Evolutionary conservation across 1,140 invertebrate genomes (phyloP).

Genomic region (Chionoecetes opilio): DNA sequence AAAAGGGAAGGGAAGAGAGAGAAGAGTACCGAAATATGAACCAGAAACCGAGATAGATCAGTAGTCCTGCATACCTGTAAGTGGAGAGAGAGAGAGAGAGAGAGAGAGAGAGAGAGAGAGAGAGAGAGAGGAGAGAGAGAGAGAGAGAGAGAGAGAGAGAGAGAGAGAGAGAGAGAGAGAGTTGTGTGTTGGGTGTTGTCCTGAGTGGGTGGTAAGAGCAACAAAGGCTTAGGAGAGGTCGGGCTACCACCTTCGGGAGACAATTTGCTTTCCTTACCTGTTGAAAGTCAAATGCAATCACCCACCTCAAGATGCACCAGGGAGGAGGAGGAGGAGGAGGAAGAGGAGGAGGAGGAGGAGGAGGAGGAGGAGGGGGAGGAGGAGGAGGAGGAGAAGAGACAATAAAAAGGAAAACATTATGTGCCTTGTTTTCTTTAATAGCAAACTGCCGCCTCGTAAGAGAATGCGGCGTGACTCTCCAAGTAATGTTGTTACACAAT

Average conservation of each 20-base stretch:
- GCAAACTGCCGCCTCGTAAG: neutral
- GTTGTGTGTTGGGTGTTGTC: too few species aligned
- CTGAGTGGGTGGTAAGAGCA: neutral
- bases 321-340: neutral
- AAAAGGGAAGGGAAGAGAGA: neutral
- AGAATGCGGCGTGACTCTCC: neutral
- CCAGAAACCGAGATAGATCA: too few species aligned
- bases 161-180: too few species aligned
- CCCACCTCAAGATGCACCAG: conserved; percentile 1
- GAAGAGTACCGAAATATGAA: too few species aligned
- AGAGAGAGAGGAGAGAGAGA: too few species aligned
- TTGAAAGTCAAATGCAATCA: conserved; percentile 30
- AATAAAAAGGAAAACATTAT: neutral
- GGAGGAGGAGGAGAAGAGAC: neutral
- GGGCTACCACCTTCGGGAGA: neutral
- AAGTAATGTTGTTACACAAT: conserved; percentile 20
- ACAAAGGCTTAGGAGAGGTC: neutral
- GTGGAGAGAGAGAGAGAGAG: neutral
- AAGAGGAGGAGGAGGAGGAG: neutral
- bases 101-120: too few species aligned
- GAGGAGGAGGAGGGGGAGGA: neutral
- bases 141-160: too few species aligned
- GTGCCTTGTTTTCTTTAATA: neutral
- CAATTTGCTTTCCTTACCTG: conserved; percentile 28
- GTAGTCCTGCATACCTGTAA: too few species aligned